Evolutionary conservation across 2,888 invertebrate genomes (phyloP), one percentile per base, ranked within the genome.

Genomic region (Podotricha telesiphe): DNA sequence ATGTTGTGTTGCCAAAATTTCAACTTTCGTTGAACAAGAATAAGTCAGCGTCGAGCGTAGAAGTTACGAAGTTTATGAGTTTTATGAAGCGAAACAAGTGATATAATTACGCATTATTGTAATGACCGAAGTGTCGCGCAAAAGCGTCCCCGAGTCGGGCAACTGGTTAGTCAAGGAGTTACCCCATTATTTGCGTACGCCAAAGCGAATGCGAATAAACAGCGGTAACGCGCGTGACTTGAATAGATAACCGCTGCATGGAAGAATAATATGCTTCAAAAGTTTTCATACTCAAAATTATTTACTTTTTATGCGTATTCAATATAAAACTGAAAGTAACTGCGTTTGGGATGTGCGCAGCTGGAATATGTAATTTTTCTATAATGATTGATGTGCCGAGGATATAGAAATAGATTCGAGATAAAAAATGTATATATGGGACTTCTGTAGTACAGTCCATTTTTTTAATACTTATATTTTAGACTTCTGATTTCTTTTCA

Each of bases 201-300:
- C 81, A 81, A 82, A 82, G 81, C 82, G 82, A 86, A 89, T 86
- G 85, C 85, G 87, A 86, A 88, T 89, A 90, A 89, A 90, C 88
- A 88, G 80, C 77, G 76, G 74, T 75, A 76, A 75, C 78, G 81
- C 79, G 81, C 91, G 91, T 91, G 91, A 88, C 87, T 82, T 62
- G 88, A 90, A 90, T 91, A 82, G 84, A 86, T 81, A 77, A 77
- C 78, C 75, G 76, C 81, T 77, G 80, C 80, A 85, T 81, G 81
- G 79, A 78, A 79, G 75, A 77, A 79, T 79, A 77, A 73, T 79
- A 77, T 72, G 78, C 78, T 74, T 80, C 69, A 74, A 81, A 85
- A 84, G 78, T 84, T 86, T 84, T 83, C 80, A 79, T 79, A 76
- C 74, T 74, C 76, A 79, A 84, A 65, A 69, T 53, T 68, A 68